Conservation (phyloP, 2,888 invertebrate species). For the Cordylochernes scorpioides region DNA sequence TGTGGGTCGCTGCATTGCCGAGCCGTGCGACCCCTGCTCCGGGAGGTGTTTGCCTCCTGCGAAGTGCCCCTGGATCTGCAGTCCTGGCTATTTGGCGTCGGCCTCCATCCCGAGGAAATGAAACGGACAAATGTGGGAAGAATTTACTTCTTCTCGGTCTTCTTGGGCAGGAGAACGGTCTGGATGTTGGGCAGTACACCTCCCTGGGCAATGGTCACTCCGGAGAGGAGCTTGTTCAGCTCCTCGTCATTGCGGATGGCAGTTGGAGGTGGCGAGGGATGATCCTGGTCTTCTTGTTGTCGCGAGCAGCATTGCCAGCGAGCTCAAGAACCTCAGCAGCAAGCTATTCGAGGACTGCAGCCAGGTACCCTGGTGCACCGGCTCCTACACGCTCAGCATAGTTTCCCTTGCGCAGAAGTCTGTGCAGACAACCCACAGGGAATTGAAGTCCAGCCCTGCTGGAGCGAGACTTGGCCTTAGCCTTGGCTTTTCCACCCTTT, state of each 20-base stretch:
- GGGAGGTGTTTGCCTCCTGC: too few species aligned
- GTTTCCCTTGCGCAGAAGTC: slow-evolving; percentile 16
- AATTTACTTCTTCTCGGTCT: slow-evolving; percentile 24
- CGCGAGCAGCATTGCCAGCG: slow-evolving; percentile 33
- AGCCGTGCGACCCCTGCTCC: too few species aligned
- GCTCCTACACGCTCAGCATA: slow-evolving; percentile 25
- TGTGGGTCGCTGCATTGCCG: too few species aligned
- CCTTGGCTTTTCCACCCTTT: slow-evolving; percentile 15
- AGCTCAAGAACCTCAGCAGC: slow-evolving; percentile 39
- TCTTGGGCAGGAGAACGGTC: slow-evolving; percentile 42
- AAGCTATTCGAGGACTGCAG: slow-evolving; percentile 32
- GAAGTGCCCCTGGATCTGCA: too few species aligned
- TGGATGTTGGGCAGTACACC: slow-evolving; percentile 58
- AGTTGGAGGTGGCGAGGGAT: slow-evolving; percentile 49
- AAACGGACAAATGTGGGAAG: neutral
- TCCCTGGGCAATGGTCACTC: slow-evolving; percentile 56
- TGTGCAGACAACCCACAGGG: slow-evolving; percentile 14
- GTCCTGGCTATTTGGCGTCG: too few species aligned
- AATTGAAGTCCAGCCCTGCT: slow-evolving; percentile 15
- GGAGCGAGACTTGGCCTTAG: slow-evolving; percentile 14
- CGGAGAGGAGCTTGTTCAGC: slow-evolving; percentile 41
- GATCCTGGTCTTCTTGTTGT: slow-evolving; percentile 41
- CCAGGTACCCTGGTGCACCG: slow-evolving; percentile 20
- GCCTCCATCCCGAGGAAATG: too few species aligned
- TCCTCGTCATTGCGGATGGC: slow-evolving; percentile 56